These are phyloP conservation scores for Indri indri DNA, from an alignment of 2,113 vertebrate species.

Conservation along the genomic window DNA sequence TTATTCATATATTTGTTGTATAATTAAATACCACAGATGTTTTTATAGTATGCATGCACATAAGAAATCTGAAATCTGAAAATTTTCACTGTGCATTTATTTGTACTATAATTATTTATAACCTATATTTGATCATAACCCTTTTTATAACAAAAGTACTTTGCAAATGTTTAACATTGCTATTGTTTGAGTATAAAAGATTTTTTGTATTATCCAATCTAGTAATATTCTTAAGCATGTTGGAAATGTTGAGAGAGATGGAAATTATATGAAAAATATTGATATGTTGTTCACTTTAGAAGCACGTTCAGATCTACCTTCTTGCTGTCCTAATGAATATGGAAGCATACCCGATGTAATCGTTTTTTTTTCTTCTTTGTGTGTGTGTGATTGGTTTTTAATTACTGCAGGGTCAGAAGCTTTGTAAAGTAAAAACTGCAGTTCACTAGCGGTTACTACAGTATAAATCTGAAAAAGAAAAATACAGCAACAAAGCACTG, in stretches of 20 bases:
- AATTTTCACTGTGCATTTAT: slow-evolving; percentile 30
- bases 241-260: slow-evolving; percentile 80
- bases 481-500: neutral
- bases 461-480: slow-evolving; percentile 80
- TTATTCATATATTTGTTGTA: neutral
- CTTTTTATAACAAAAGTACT: slow-evolving; percentile 77
- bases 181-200: slow-evolving; percentile 72
- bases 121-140: slow-evolving; percentile 67
- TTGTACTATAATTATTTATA: slow-evolving; percentile 65
- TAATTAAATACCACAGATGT: neutral
- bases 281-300: slow-evolving; percentile 82
- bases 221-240: slow-evolving; percentile 79
- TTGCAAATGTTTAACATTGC: slow-evolving; percentile 76
- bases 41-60: neutral
- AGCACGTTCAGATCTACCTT: slow-evolving; percentile 84
- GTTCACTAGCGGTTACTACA: slow-evolving; percentile 76
- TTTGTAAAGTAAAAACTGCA: slow-evolving; percentile 80
- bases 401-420: slow-evolving; percentile 82
- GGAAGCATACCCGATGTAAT: slow-evolving; percentile 81
- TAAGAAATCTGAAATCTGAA: neutral
- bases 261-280: slow-evolving; percentile 84
- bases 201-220: slow-evolving; percentile 83
- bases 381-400: slow-evolving; percentile 81
- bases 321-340: slow-evolving; percentile 84
- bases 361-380: slow-evolving; percentile 2